Conservation (phyloP, 2,797 vertebrate genomes). For the Prunella strophiata region DNA sequence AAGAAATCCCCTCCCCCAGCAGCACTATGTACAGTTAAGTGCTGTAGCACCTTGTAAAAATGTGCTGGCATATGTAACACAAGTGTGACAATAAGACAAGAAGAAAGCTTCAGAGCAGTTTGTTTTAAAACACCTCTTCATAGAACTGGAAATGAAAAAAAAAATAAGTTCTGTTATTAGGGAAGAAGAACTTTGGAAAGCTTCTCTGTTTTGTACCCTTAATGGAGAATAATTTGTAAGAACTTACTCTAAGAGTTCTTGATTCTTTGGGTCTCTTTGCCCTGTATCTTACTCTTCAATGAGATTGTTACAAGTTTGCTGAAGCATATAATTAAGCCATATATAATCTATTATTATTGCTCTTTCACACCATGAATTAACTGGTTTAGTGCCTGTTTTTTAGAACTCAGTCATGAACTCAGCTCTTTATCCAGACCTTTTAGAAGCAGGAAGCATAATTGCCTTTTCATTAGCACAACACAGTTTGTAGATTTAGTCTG, state of each 20-base stretch:
- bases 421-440: background rate
- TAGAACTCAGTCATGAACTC: background rate
- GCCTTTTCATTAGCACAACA: background rate
- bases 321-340: background rate
- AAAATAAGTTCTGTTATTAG: background rate
- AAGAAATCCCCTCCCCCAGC: background rate
- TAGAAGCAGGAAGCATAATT: fast-evolving
- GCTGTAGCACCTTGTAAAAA: background rate
- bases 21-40: background rate
- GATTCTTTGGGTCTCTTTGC: background rate
- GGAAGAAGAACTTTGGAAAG: background rate
- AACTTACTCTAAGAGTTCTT: background rate
- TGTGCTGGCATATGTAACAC: background rate
- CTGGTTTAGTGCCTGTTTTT: background rate
- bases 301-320: background rate
- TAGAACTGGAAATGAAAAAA: background rate
- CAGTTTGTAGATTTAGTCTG: background rate
- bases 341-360: background rate
- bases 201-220: background rate
- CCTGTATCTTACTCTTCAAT: background rate
- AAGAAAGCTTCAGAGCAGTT: background rate
- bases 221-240: background rate
- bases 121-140: background rate
- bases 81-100: background rate
- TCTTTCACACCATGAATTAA: background rate